Conservation (phyloP, 2,888 invertebrate genomes). For the Synanthedon vespiformis region DNA sequence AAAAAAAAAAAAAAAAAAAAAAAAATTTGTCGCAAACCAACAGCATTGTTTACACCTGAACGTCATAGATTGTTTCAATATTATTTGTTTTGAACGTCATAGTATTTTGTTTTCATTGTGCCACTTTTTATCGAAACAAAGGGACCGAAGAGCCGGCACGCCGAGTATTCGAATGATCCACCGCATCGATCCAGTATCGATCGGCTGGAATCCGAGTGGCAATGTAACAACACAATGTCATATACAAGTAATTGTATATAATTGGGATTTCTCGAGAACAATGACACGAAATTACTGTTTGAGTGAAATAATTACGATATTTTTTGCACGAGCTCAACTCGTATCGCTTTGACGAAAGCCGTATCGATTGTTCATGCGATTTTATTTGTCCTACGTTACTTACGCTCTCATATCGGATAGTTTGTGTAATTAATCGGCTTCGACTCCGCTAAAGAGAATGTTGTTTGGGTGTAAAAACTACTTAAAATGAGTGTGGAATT, state of each 20-base stretch:
- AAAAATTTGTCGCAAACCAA: conserved; percentile 6
- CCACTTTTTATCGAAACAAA: conserved; percentile 39
- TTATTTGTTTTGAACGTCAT: conserved; percentile 21
- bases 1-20: too few species aligned
- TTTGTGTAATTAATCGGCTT: neutral
- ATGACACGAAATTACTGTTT: conserved; percentile 64
- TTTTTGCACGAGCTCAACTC: conserved; percentile 35
- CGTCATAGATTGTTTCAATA: conserved; percentile 26
- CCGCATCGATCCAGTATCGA: conserved; percentile 56
- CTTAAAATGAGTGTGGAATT: neutral
- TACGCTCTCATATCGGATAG: neutral
- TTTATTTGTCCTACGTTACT: conserved; percentile 16
- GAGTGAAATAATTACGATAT: conserved; percentile 60
- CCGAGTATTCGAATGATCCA: conserved; percentile 41
- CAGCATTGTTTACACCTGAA: conserved; percentile 42
- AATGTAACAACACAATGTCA: conserved; percentile 53
- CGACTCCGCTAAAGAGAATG: neutral
- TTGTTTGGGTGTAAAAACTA: neutral
- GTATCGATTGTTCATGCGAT: conserved; percentile 34
- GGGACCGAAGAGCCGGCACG: conserved; percentile 27
- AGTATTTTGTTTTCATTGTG: conserved; percentile 47
- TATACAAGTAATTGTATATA: conserved; percentile 69
- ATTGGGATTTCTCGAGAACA: conserved; percentile 68
- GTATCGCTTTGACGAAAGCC: conserved; percentile 61
- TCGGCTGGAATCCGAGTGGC: conserved; percentile 36